These are phyloP conservation scores for Lophura nycthemera DNA, from an alignment of 2,113 vertebrate species.

Conservation along the genomic window DNA sequence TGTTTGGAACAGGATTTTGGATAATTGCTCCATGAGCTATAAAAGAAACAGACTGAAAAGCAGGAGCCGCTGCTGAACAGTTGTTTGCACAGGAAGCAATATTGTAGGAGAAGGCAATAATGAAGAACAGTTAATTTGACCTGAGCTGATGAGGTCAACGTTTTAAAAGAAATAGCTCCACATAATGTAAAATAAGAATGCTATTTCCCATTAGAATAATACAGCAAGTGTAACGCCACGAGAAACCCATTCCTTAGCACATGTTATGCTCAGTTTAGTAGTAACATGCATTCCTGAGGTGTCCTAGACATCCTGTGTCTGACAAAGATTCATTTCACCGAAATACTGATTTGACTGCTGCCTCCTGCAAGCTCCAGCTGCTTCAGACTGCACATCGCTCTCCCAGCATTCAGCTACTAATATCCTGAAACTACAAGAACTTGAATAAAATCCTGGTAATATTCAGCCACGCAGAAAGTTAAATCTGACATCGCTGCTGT, in stretches of 20 bases:
- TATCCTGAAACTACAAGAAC: neutral
- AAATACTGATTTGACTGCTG: neutral
- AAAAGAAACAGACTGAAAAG: slow-evolving; percentile 59
- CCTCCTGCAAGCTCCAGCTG: neutral
- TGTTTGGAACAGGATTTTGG: slow-evolving; percentile 25
- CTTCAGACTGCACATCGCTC: neutral
- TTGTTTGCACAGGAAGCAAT: slow-evolving; percentile 66
- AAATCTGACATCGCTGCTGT: neutral
- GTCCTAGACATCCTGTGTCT: slow-evolving; percentile 15
- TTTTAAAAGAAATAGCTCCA: slow-evolving; percentile 37
- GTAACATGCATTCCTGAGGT: neutral
- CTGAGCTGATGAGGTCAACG: slow-evolving; percentile 37
- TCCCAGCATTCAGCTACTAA: neutral
- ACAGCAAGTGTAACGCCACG: neutral
- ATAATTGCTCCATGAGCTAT: slow-evolving; percentile 44
- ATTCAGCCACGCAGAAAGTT: neutral
- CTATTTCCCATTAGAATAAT: slow-evolving; percentile 48
- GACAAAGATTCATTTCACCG: slow-evolving; percentile 8
- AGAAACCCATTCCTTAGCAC: slow-evolving; percentile 7
- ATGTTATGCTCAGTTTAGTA: neutral
- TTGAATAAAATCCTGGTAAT: neutral
- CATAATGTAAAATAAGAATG: neutral
- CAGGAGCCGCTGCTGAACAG: slow-evolving; percentile 7
- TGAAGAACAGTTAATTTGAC: slow-evolving; percentile 49
- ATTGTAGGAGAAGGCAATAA: slow-evolving; percentile 54